Evolutionary conservation across 2,888 invertebrate species (phyloP), one percentile per base, ranked within the genome.

Genomic region (Argyresthia goedartella): DNA sequence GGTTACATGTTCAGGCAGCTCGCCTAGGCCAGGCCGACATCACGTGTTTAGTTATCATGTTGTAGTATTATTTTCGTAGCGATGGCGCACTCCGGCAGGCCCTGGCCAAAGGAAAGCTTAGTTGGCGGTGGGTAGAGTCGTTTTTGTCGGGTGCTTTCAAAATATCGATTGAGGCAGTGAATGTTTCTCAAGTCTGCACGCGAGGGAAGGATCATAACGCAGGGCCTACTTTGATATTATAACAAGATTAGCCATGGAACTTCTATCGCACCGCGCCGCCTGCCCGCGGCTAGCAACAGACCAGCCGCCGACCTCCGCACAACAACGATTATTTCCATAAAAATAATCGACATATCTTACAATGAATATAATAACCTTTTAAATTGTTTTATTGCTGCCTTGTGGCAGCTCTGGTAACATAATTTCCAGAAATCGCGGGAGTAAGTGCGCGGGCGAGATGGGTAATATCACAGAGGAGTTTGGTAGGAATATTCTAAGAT

Each of bases 141-240:
- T 73, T 76, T 73, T 67, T 71, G 68, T 64, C 65, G n/a, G 61
- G 65, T 69, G 67, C 65, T 69, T 73, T 71, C 65, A 60, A 64
- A 59, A 63, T 81, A 81, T 81, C 73, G 81, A 81, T 79, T 78
- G 69, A 69, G 65, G 66, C 64, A 68, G 63, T 62, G 68, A 71
- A 73, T 73, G 73, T 73, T 76, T 74, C 72, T 61, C 65, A 72
- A 76, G 76, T 74, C 72, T 66, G 73, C 77, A 81, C 79, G 81
- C 78, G 67, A 79, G 70, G 73, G 69, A 73, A 71, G 71, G 70
- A 76, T 63, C 63, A 71, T 75, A 75, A 71, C 70, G 70, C 71
- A 70, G 67, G 69, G 67, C 68, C 65, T 64, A 71, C 69, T 75
- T 73, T 72, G 73, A 76, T 75, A 72, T 73, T 76, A 69, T 73